Evolutionary conservation across 2,113 vertebrate genomes (phyloP).

Genomic region (Synchiropus splendidus): DNA sequence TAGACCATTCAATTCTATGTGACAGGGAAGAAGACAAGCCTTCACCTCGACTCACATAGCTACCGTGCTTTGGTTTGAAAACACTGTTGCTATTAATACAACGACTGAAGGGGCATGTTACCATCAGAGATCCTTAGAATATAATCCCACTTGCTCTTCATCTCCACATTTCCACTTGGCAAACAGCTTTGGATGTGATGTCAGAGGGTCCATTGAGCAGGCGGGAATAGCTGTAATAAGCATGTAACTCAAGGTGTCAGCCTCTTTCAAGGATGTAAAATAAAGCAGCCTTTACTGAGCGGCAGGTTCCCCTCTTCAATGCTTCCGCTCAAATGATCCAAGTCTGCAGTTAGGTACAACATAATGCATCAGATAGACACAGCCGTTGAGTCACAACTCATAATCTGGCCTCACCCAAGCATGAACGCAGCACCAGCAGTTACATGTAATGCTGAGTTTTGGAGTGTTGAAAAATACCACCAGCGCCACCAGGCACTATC

Average conservation of each 20-base stretch:
- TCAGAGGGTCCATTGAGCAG: constrained; percentile 32
- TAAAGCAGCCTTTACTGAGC: constrained; percentile 35
- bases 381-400: constrained; percentile 32
- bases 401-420: constrained; percentile 4
- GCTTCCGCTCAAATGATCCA: constrained; percentile 29
- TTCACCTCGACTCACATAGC: too few relatives aligned
- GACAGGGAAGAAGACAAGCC: too few relatives aligned
- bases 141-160: constrained; percentile 27
- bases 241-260: constrained; percentile 60
- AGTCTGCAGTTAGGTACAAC: constrained; percentile 42
- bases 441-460: constrained; percentile 64
- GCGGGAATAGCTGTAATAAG: constrained; percentile 30
- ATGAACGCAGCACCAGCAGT: constrained; percentile 28
- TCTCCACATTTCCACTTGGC: too few relatives aligned
- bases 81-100: too few relatives aligned
- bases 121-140: constrained; percentile 9
- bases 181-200: constrained; percentile 33
- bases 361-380: constrained; percentile 19
- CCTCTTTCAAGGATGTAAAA: constrained; percentile 31
- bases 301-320: constrained; percentile 23
- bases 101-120: not conserved
- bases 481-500: constrained; percentile 76
- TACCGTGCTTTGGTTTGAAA: too few relatives aligned
- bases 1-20: too few relatives aligned
- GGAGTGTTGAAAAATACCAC: constrained; percentile 67